Percentiles rank a stretch among this genome's conserved stretches.
These are phyloP conservation scores for Pseudorhombus dupliciocellatus DNA, from an alignment of 2,113 vertebrate species.

Conservation along the genomic window DNA sequence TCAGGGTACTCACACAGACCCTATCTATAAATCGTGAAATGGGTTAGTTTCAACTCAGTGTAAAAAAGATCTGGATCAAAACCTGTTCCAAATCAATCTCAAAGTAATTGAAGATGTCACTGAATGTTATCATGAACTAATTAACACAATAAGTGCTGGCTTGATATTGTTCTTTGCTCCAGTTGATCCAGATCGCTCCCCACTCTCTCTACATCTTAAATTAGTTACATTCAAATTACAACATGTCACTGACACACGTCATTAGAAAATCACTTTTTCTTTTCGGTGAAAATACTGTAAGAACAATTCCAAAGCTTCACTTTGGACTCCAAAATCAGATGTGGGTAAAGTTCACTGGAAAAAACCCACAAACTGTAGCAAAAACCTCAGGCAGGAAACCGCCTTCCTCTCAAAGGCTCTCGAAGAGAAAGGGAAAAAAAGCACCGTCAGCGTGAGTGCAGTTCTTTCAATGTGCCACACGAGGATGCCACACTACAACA, in stretches of 20 bases:
- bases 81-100: slow-evolving; percentile 3
- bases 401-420: slow-evolving; percentile 5
- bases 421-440: not conserved
- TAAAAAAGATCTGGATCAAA: slow-evolving; percentile 20
- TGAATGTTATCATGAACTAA: not conserved
- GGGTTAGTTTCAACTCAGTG: not conserved
- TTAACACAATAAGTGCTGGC: not conserved
- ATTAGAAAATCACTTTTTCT: slow-evolving; percentile 58
- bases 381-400: not conserved
- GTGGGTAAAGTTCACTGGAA: not conserved
- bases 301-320: slow-evolving; percentile 44
- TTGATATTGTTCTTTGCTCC: not conserved
- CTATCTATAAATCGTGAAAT: not conserved
- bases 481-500: not conserved
- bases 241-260: slow-evolving; percentile 38
- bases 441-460: not conserved
- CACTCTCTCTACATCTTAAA: slow-evolving; percentile 27
- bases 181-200: slow-evolving; percentile 12
- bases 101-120: slow-evolving; percentile 1
- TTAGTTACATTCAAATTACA: slow-evolving; percentile 57
- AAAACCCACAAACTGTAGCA: slow-evolving; percentile 15
- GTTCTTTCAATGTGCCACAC: slow-evolving; percentile 33
- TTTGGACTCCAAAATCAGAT: slow-evolving; percentile 35
- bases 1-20: not conserved
- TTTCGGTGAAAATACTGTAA: slow-evolving; percentile 50